Evolutionary conservation across 2,888 invertebrate species (phyloP).

Genomic region (Bimastos eiseni): DNA sequence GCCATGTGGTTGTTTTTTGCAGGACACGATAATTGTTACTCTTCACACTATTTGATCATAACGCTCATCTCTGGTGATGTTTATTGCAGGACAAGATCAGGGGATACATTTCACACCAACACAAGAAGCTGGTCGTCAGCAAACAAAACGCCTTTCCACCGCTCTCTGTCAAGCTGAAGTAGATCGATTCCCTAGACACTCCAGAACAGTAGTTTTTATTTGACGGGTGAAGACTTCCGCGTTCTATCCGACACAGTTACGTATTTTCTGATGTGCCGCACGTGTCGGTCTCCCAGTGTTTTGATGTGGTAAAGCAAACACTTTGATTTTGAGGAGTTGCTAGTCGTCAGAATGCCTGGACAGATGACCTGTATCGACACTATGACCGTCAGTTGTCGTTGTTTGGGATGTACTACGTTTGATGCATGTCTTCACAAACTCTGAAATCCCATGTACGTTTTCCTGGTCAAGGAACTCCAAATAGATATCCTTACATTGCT

Average conservation of each 20-base stretch:
- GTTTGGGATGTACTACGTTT: not conserved
- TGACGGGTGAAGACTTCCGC: not conserved
- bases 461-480: slow-evolving; percentile 27
- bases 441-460: not conserved
- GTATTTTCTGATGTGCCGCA: not conserved
- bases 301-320: not conserved
- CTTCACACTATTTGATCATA: too few relatives aligned
- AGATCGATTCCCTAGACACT: not conserved
- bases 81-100: slow-evolving; percentile 80
- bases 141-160: slow-evolving; percentile 95
- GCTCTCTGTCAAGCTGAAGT: slow-evolving; percentile 45
- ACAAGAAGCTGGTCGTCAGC: slow-evolving; percentile 94
- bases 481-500: slow-evolving; percentile 24
- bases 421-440: slow-evolving; percentile 19
- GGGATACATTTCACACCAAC: slow-evolving; percentile 95
- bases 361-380: not conserved
- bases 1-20: not conserved
- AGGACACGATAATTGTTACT: not conserved
- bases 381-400: not conserved
- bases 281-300: not conserved
- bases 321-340: not conserved
- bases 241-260: not conserved
- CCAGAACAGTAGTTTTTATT: not conserved
- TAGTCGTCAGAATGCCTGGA: not conserved
- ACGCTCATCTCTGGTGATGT: slow-evolving; percentile 43